Evolutionary conservation across 2,113 vertebrate genomes (phyloP).

Genomic region (Oxyruncus cristatus): DNA sequence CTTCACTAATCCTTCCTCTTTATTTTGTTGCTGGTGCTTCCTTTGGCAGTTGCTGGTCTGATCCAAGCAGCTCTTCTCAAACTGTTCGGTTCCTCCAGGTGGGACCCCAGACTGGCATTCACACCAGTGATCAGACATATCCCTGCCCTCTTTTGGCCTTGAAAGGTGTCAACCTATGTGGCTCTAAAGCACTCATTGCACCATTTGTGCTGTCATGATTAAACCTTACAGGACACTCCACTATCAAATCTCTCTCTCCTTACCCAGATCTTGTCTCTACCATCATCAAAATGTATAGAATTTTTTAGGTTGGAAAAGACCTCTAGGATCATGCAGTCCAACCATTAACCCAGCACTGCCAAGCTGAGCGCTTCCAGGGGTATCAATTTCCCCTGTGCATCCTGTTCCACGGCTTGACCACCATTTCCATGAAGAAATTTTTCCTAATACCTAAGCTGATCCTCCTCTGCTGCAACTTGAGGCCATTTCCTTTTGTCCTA

Average conservation of each 20-base stretch:
- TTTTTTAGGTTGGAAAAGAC: background rate
- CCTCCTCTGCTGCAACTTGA: background rate
- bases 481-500: background rate
- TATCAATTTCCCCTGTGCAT: background rate
- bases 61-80: background rate
- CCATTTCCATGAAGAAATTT: background rate
- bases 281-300: background rate
- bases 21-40: background rate
- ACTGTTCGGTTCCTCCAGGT: background rate
- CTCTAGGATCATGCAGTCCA: background rate
- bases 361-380: background rate
- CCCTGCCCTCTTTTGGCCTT: background rate
- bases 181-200: background rate
- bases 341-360: background rate
- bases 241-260: background rate
- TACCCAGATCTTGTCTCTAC: background rate
- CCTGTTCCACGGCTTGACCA: background rate
- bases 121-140: background rate
- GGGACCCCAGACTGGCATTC: background rate
- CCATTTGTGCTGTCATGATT: background rate
- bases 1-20: background rate
- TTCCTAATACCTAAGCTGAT: background rate
- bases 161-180: fast-evolving
- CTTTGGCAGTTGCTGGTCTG: background rate
- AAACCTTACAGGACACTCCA: background rate